phyloP scores from a whole-genome alignment of 2,888 invertebrate genomes.

The Drosophila bunnanda region DNA sequence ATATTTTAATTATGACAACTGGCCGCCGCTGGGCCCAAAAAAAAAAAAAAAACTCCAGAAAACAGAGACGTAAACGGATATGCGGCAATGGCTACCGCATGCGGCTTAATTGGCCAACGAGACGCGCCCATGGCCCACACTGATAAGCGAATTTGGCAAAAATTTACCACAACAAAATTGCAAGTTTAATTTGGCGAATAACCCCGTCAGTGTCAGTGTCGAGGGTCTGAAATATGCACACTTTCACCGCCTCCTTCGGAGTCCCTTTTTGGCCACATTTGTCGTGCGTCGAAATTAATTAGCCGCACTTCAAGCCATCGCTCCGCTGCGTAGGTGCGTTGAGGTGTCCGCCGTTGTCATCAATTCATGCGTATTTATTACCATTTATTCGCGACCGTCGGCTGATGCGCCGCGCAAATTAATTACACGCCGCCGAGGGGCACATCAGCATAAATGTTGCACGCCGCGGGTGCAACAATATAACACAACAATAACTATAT shows the following conservation, averaged over 20 bases:
- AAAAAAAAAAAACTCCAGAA: conserved; percentile 33
- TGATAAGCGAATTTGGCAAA: conserved; percentile 77
- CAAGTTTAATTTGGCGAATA: conserved; percentile 53
- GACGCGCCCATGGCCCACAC: conserved; percentile 19
- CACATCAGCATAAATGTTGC: conserved; percentile 71
- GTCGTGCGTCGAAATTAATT: conserved; percentile 73
- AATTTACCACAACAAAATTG: conserved; percentile 61
- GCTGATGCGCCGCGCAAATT: conserved; percentile 62
- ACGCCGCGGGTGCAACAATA: conserved; percentile 61
- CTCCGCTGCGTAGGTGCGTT: conserved; percentile 55
- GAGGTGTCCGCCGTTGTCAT: conserved; percentile 63
- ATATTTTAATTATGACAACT: conserved; percentile 74
- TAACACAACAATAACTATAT: conserved; percentile 12
- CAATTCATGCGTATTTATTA: conserved; percentile 70
- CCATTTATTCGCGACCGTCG: conserved; percentile 51
- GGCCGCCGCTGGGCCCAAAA: conserved; percentile 22
- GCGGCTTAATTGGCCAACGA: conserved; percentile 68
- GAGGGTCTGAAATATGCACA: conserved; percentile 68
- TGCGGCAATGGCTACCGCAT: conserved; percentile 61
- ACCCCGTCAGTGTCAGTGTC: conserved; percentile 57
- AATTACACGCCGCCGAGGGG: conserved; percentile 58
- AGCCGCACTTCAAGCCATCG: conserved; percentile 52
- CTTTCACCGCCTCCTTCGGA: conserved; percentile 63
- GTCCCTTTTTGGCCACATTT: conserved; percentile 44
- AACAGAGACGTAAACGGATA: conserved; percentile 60